Conservation (phyloP, 2,888 invertebrate species). For the Ochropacha duplaris region DNA sequence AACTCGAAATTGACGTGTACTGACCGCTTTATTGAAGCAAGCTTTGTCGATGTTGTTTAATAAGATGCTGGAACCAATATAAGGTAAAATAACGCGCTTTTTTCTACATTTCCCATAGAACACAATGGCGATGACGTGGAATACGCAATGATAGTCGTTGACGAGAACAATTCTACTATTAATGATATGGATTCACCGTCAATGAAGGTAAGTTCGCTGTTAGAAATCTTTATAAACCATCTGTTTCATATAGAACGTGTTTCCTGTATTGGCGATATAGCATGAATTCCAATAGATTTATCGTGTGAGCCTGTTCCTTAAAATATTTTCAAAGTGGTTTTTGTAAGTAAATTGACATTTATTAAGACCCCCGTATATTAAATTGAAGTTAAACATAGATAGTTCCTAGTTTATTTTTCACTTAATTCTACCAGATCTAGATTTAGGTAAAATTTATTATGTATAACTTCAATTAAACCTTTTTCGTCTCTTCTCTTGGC, state of each 20-base stretch:
- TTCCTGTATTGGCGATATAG: background rate
- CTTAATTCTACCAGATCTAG: background rate
- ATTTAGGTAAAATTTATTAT: background rate
- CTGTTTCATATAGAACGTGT: conserved; percentile 9
- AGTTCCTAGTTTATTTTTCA: background rate
- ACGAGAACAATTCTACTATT: conserved; percentile 93
- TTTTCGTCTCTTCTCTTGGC: conserved; percentile 13
- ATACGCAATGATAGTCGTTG: conserved; percentile 94
- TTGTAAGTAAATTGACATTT: background rate
- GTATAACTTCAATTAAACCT: background rate
- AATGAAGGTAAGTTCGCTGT: conserved; percentile 87
- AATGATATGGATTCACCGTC: conserved; percentile 93
- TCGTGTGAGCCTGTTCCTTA: background rate
- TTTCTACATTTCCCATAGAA: conserved; percentile 50
- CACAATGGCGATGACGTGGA: conserved; percentile 90
- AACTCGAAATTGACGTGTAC: conserved; percentile 6
- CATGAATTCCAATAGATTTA: conserved; percentile 11
- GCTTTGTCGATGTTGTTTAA: conserved; percentile 68
- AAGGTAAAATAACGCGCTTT: background rate
- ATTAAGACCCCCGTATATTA: background rate
- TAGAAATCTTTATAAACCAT: background rate
- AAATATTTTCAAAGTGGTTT: background rate
- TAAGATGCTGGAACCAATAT: background rate
- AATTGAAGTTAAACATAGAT: background rate
- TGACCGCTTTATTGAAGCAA: conserved; percentile 65